These are phyloP conservation scores for Anguilla obscura DNA, from an alignment of 2,797 vertebrate genomes.

Conservation along the genomic window DNA sequence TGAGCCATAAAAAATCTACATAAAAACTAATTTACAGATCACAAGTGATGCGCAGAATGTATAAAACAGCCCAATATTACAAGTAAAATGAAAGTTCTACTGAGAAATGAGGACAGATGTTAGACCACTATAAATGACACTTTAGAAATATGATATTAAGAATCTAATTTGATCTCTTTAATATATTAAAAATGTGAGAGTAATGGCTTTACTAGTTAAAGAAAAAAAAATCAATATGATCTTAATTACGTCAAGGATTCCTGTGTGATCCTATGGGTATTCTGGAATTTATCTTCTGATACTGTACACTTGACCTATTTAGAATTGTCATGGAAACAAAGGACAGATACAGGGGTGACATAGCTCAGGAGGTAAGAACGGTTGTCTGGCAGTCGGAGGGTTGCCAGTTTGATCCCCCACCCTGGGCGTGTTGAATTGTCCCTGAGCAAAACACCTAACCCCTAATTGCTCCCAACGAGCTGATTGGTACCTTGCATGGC, in stretches of 20 bases:
- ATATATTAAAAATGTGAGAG: not conserved
- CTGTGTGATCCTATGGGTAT: not conserved
- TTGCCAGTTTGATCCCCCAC: too few relatives aligned
- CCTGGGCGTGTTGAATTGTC: too few relatives aligned
- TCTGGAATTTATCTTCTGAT: slow-evolving; percentile 15
- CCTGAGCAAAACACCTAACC: too few relatives aligned
- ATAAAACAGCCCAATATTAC: not conserved
- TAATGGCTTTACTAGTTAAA: not conserved
- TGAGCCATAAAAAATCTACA: not conserved
- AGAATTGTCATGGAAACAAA: slow-evolving; percentile 31
- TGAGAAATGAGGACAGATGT: not conserved
- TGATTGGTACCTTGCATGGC: too few relatives aligned
- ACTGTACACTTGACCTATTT: slow-evolving; percentile 27
- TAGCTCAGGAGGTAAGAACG: too few relatives aligned
- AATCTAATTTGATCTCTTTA: not conserved
- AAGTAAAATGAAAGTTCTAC: slow-evolving; percentile 10
- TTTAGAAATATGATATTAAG: not conserved
- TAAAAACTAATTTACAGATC: not conserved
- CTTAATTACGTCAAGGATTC: not conserved
- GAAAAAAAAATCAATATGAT: not conserved
- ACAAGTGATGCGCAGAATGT: not conserved
- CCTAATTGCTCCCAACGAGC: too few relatives aligned
- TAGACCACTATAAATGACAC: not conserved
- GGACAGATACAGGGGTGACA: not conserved
- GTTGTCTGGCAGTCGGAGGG: too few relatives aligned